Evolutionary conservation across 2,113 vertebrate genomes (phyloP).

Genomic region (Brachirus orientalis): DNA sequence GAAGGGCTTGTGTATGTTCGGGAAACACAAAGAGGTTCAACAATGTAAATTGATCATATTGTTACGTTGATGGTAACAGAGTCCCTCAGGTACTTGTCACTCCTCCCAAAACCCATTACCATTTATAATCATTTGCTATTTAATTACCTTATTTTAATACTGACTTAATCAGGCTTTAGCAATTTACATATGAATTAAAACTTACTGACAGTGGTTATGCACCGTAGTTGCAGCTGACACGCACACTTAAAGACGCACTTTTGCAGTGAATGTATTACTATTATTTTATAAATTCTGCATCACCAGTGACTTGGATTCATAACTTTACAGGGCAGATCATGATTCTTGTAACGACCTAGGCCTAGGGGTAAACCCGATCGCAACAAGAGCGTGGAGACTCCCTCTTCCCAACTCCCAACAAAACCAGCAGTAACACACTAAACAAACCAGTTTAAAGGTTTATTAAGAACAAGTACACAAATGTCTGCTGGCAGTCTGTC

Average conservation of each 20-base stretch:
- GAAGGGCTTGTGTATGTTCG: no score
- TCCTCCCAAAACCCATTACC: conserved; percentile 27
- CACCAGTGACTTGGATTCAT: no score
- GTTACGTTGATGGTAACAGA: conserved; percentile 12
- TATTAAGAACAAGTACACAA: no score
- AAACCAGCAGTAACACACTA: no score
- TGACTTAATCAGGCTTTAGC: conserved; percentile 31
- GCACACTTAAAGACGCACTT: not conserved
- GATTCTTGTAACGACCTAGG: no score
- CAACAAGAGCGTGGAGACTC: no score
- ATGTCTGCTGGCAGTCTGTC: no score
- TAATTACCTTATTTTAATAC: conserved; percentile 49
- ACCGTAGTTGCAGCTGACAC: not conserved
- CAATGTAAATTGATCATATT: conserved; percentile 1
- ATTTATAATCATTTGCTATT: conserved; percentile 40
- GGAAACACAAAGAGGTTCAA: not conserved
- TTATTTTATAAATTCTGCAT: no score
- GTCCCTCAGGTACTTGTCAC: conserved; percentile 25
- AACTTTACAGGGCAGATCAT: no score
- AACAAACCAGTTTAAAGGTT: no score
- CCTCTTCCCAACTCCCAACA: no score
- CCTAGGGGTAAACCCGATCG: no score
- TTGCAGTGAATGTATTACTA: not conserved
- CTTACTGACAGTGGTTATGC: not conserved
- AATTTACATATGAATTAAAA: conserved; percentile 51